Evolutionary conservation across 2,113 vertebrate species (phyloP).

Genomic region (Tachycineta bicolor): DNA sequence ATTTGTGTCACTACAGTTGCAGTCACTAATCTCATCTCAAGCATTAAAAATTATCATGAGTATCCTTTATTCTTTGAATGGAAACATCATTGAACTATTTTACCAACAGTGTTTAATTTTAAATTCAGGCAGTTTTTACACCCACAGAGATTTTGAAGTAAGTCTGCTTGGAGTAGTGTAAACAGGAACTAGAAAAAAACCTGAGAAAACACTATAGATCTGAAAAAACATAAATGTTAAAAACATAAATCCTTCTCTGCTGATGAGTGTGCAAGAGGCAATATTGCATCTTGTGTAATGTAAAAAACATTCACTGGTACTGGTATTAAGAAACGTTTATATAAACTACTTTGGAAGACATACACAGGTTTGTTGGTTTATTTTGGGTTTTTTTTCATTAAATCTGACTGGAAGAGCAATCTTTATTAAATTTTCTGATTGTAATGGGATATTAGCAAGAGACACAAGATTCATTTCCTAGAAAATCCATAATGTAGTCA

Average conservation of each 20-base stretch:
- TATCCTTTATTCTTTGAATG: constrained; percentile 33
- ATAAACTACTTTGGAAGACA: background rate
- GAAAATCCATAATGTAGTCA: background rate
- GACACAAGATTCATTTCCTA: background rate
- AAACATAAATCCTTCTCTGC: background rate
- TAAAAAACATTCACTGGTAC: background rate
- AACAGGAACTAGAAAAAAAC: constrained; percentile 40
- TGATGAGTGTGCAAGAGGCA: background rate
- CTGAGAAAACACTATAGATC: constrained; percentile 38
- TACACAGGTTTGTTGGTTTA: background rate
- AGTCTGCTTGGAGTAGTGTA: background rate
- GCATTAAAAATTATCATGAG: constrained; percentile 6
- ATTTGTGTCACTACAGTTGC: background rate
- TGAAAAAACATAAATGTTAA: constrained; percentile 19
- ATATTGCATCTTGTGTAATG: background rate
- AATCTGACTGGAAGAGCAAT: background rate
- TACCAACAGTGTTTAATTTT: constrained; percentile 45
- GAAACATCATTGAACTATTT: background rate
- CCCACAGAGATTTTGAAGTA: background rate
- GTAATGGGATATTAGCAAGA: background rate
- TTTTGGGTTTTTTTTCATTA: background rate
- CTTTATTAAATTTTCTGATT: background rate
- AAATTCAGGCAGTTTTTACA: background rate
- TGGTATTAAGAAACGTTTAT: background rate
- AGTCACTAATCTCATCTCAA: background rate